A percentile compares a stretch with the other conserved stretches of the same genome.
Evolutionary conservation across 2,888 invertebrate species (phyloP).

Genomic region (Spisula solida): DNA sequence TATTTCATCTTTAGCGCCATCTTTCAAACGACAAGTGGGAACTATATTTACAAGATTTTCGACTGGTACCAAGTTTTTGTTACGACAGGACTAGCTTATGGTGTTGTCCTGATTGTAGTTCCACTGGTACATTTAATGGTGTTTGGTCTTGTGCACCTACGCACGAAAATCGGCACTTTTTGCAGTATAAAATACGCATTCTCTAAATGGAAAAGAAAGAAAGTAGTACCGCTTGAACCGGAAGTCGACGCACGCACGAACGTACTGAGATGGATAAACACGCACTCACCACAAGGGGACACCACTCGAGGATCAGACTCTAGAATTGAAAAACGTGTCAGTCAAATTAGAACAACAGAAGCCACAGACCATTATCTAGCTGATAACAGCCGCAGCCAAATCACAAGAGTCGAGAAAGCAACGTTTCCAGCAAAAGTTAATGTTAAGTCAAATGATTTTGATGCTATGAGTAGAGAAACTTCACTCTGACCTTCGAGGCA

Average conservation of each 20-base stretch:
- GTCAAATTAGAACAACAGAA: not conserved
- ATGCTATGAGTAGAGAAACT: not conserved
- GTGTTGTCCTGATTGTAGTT: constrained; percentile 40
- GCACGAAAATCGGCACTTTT: constrained; percentile 42
- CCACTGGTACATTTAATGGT: constrained; percentile 55
- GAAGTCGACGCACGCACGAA: constrained; percentile 32
- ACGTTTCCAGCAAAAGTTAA: not conserved
- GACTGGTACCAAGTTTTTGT: constrained; percentile 55
- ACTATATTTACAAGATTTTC: constrained; percentile 49
- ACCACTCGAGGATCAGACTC: not conserved
- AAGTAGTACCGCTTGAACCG: constrained; percentile 37
- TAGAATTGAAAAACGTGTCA: not conserved
- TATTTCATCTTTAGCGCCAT: constrained; percentile 32
- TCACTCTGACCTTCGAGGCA: not conserved
- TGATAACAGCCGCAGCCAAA: not conserved
- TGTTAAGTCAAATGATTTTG: not conserved
- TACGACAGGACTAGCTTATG: constrained; percentile 30
- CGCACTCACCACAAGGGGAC: not conserved
- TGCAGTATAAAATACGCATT: constrained; percentile 39
- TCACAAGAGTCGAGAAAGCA: not conserved
- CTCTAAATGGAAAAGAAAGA: constrained; percentile 46
- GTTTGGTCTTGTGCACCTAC: constrained; percentile 50
- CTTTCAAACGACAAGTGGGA: constrained; percentile 24
- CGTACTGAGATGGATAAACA: constrained; percentile 25
- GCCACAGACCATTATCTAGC: not conserved